Percentiles rank a stretch among this genome's conserved stretches.
Evolutionary conservation across 64 coral and sea anemone genomes (phyloP).

Genomic region (Orbicella faveolata): DNA sequence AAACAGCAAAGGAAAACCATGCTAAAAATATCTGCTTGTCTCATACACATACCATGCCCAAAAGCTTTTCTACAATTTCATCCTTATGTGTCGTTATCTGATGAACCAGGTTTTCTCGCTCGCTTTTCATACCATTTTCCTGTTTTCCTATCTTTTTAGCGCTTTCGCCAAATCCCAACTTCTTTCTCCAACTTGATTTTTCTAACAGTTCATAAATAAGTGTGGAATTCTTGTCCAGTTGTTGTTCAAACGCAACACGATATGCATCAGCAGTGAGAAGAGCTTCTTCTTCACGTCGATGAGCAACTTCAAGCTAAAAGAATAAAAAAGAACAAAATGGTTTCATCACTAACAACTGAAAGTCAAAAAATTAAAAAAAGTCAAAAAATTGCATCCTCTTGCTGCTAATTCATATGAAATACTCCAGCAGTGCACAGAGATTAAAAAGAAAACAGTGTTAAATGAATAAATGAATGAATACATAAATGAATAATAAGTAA

Average conservation of each 20-base stretch:
- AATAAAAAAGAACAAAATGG: neutral
- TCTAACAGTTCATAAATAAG: constrained; percentile 72
- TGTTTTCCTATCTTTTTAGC: constrained; percentile 20
- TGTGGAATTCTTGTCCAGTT: constrained; percentile 71
- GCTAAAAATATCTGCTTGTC: neutral
- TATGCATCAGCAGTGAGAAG: constrained; percentile 75
- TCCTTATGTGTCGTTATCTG: constrained; percentile 71
- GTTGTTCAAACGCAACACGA: constrained; percentile 83
- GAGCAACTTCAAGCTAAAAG: constrained; percentile 53
- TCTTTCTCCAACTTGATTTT: constrained; percentile 71
- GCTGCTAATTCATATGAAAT: too few species aligned
- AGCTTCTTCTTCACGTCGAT: constrained; percentile 68
- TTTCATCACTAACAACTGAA: too few species aligned
- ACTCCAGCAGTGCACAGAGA: too few species aligned
- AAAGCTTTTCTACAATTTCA: constrained; percentile 73
- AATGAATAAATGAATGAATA: too few species aligned
- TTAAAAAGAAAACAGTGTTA: too few species aligned
- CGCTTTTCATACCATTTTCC: constrained; percentile 23
- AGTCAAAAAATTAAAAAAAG: too few species aligned
- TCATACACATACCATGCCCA: constrained; percentile 72
- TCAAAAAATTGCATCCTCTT: too few species aligned
- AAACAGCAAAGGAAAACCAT: too few species aligned
- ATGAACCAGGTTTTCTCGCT: constrained; percentile 63
- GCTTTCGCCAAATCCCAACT: constrained; percentile 22
- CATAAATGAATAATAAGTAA: too few species aligned